Percentiles rank a stretch among this genome's conserved stretches.
These are phyloP conservation scores for Eledona agricola DNA, from an alignment of 2,888 invertebrate species.

Conservation along the genomic window DNA sequence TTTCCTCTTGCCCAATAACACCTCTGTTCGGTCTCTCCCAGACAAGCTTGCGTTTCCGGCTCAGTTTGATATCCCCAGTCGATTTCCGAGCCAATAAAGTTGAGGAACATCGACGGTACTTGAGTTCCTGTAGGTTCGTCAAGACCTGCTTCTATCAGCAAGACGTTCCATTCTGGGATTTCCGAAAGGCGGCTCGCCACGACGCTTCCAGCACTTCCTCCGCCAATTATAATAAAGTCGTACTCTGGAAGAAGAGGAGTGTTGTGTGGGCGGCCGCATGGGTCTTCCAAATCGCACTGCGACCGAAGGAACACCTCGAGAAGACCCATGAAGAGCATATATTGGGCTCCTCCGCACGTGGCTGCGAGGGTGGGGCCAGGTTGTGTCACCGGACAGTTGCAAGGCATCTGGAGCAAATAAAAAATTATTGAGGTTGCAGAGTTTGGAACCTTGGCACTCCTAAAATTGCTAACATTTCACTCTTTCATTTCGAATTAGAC, in stretches of 20 bases:
- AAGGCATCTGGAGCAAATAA: constrained; percentile 65
- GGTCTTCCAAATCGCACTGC: constrained; percentile 88
- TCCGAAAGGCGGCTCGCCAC: constrained; percentile 78
- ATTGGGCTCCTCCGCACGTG: constrained; percentile 84
- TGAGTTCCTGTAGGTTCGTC: constrained; percentile 90
- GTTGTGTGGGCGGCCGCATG: constrained; percentile 77
- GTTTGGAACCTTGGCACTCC: too few relatives aligned
- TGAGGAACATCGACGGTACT: constrained; percentile 89
- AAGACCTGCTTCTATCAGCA: constrained; percentile 79
- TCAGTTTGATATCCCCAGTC: constrained; percentile 91
- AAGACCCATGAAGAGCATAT: constrained; percentile 90
- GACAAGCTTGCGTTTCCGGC: constrained; percentile 79
- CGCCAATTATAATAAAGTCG: constrained; percentile 80
- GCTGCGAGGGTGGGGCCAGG: constrained; percentile 85
- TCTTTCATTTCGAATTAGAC: background rate
- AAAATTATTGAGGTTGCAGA: constrained; percentile 13
- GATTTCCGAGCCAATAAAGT: constrained; percentile 85
- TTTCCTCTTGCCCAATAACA: constrained; percentile 90
- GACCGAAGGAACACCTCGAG: constrained; percentile 85
- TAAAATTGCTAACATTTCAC: too few relatives aligned
- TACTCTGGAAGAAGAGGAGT: constrained; percentile 71
- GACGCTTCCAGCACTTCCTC: constrained; percentile 77
- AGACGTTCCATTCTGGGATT: constrained; percentile 75
- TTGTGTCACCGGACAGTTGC: constrained; percentile 83
- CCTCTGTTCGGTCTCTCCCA: constrained; percentile 73